Evolutionary conservation across 2,113 vertebrate species (phyloP).

Genomic region (Campylorhamphus procurvoides): DNA sequence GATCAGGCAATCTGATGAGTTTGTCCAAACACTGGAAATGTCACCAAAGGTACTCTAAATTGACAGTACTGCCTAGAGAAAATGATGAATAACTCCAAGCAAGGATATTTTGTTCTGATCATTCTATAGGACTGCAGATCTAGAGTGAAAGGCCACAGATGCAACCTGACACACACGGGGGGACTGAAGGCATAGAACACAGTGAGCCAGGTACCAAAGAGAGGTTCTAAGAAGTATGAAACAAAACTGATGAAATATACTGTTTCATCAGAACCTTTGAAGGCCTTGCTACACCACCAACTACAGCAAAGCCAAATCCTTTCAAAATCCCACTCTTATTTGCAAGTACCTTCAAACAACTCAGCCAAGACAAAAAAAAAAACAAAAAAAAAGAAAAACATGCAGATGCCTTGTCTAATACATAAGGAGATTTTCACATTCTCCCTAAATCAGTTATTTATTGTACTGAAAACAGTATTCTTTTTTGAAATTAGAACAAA

Average conservation of each 20-base stretch:
- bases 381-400: neutral
- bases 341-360: neutral
- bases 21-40: neutral
- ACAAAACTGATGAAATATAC: neutral
- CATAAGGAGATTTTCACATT: neutral
- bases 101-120: neutral
- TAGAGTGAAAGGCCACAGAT: neutral
- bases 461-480: neutral
- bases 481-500: neutral
- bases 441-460: neutral
- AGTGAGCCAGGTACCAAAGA: neutral
- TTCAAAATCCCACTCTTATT: neutral
- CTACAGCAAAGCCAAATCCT: accelerated
- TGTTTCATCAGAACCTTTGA: neutral
- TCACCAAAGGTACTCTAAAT: neutral
- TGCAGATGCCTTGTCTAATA: neutral
- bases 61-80: neutral
- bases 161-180: accelerated
- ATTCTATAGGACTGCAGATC: neutral
- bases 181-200: accelerated
- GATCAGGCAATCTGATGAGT: accelerated
- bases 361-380: neutral
- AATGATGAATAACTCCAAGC: neutral
- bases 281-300: neutral
- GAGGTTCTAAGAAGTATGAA: neutral